Evolutionary conservation across 1,140 invertebrate genomes (phyloP).

Genomic region (Elysia chlorotica): DNA sequence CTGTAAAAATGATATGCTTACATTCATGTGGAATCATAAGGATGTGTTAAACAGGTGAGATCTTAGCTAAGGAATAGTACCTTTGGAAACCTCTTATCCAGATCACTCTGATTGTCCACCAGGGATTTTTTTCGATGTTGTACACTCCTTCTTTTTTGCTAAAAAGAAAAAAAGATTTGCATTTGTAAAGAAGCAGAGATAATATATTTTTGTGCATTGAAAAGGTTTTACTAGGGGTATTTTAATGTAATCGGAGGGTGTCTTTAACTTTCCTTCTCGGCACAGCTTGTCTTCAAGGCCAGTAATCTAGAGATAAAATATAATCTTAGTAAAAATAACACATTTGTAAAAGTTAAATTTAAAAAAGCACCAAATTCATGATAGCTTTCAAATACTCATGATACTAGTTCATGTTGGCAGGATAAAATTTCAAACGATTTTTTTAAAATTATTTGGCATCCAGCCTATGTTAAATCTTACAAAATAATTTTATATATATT

Average conservation of each 20-base stretch:
- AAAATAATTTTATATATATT: no score
- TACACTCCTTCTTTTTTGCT: no score
- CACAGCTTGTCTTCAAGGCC: constrained; percentile 44
- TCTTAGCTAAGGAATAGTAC: constrained; percentile 26
- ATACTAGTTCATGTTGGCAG: no score
- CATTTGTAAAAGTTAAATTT: background rate
- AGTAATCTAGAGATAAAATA: constrained; percentile 34
- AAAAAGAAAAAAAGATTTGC: no score
- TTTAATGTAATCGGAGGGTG: constrained; percentile 38
- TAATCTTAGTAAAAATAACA: background rate
- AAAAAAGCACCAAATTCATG: background rate
- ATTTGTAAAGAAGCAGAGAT: background rate
- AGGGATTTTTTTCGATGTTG: background rate
- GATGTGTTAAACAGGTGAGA: background rate
- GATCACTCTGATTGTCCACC: constrained; percentile 12
- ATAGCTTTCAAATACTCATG: background rate
- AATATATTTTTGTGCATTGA: background rate
- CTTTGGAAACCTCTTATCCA: constrained; percentile 54
- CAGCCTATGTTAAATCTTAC: background rate
- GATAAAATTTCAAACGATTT: no score
- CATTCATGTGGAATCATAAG: background rate
- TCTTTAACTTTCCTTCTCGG: constrained; percentile 48
- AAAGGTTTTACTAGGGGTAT: constrained; percentile 23
- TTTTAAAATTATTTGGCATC: background rate
- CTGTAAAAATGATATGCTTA: no score